Percentiles rank a stretch among this genome's conserved stretches.
phyloP scores from a whole-genome alignment of 2,797 vertebrate genomes.

The Girardinus metallicus region DNA sequence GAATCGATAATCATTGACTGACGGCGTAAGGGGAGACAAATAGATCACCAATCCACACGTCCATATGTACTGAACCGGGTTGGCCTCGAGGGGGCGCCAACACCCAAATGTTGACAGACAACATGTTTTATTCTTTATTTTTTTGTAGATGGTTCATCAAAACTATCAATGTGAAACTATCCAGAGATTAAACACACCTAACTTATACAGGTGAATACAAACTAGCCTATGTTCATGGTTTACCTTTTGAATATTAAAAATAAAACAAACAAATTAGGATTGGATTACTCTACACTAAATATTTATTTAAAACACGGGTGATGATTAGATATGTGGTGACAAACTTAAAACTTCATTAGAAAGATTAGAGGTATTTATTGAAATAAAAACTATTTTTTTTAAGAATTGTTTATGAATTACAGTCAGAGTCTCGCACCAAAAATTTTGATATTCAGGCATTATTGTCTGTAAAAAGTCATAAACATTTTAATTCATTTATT shows the following conservation, averaged over 20 bases:
- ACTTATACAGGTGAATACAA: background rate
- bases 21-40: conserved; percentile 44
- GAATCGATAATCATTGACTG: conserved; percentile 60
- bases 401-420: background rate
- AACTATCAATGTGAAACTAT: background rate
- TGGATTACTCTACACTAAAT: background rate
- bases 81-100: conserved; percentile 46
- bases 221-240: background rate
- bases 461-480: background rate
- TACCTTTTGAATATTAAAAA: background rate
- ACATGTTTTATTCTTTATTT: background rate
- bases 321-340: background rate
- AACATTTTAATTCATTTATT: background rate
- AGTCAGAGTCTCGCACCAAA: background rate
- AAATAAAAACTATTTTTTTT: background rate
- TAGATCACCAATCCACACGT: conserved; percentile 34
- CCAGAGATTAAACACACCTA: background rate
- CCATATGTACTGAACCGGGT: background rate
- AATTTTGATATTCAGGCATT: background rate
- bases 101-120: background rate
- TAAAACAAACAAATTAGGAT: background rate
- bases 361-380: background rate
- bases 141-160: background rate
- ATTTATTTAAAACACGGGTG: background rate
- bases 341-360: background rate